Evolutionary conservation across 1,140 invertebrate species (phyloP), one percentile per base, ranked within the genome.

Genomic region (Triops cancriformis): DNA sequence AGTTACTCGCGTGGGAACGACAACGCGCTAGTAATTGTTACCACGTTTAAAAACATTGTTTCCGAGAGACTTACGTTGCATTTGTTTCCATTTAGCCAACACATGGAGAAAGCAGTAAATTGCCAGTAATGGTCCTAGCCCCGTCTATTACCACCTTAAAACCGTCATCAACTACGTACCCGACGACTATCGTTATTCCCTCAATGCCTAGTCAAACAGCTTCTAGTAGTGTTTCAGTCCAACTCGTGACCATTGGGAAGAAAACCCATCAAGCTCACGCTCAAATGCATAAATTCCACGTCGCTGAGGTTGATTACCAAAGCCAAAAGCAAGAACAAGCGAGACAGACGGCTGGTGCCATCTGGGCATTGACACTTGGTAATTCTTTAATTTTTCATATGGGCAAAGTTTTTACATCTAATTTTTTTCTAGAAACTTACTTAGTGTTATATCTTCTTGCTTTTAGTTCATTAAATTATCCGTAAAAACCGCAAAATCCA

Each of bases 331-430:
- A 76, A 28, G 79, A 80, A 76, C 79, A 79, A 77, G 80, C 79
- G 72, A 79, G 76, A 26, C 81, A 81, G 74, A 80, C 83, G 6
- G 84, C 83, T 78, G 94, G 94, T 64, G 94, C 95, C 1, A 90
- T 96, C 23, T 88, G 97, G 80, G 93, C 95, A 0, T 86, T 97
- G 64, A 90, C 92, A 12, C 85, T 94, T 80, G 90, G 89, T 90
- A 84, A 77, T 73, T 78, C 64, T n/a, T 74, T 26, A n/a, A n/a
- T n/a, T n/a, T n/a, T n/a, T n/a, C n/a, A n/a, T n/a, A n/a, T n/a
- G n/a, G n/a, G n/a, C n/a, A n/a, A n/a, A n/a, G n/a, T n/a, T n/a
- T n/a, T n/a, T n/a, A n/a, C n/a, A n/a, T n/a, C n/a, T n/a, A n/a
- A n/a, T n/a, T n/a, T n/a, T n/a, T n/a, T n/a, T n/a, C n/a, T n/a